Percentiles rank a stretch among this genome's conserved stretches.
phyloP scores from a whole-genome alignment of 2,113 vertebrate genomes.

The Sphaerodactylus townsendi region DNA sequence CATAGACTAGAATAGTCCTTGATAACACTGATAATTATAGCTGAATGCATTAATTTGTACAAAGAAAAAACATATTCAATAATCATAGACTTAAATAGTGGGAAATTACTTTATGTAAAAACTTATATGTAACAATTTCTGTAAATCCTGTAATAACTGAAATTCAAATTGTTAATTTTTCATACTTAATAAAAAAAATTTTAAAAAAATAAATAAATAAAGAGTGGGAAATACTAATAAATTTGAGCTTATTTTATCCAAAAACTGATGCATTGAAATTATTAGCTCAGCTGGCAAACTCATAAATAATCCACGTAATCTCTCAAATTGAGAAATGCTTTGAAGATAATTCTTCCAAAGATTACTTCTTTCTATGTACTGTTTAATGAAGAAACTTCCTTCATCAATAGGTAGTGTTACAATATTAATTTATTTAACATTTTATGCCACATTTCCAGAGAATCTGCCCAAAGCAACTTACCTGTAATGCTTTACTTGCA shows the following conservation, averaged over 20 bases:
- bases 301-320: background rate
- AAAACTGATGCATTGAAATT: background rate
- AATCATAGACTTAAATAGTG: constrained; percentile 4
- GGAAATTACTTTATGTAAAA: too few relatives aligned
- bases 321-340: background rate
- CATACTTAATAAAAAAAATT: too few relatives aligned
- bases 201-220: too few relatives aligned
- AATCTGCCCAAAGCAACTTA: too few relatives aligned
- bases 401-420: background rate
- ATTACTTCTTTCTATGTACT: background rate
- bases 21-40: background rate
- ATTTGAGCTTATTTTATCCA: background rate
- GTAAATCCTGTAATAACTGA: too few relatives aligned
- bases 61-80: constrained; percentile 6
- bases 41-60: background rate
- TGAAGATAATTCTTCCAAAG: background rate
- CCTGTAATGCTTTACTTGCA: too few relatives aligned
- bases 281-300: background rate
- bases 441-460: too few relatives aligned
- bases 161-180: too few relatives aligned
- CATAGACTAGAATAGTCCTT: background rate
- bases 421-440: background rate
- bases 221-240: background rate
- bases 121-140: too few relatives aligned
- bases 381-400: background rate